Evolutionary conservation across 64 coral and sea anemone genomes (phyloP).

Genomic region (Montipora foliosa): DNA sequence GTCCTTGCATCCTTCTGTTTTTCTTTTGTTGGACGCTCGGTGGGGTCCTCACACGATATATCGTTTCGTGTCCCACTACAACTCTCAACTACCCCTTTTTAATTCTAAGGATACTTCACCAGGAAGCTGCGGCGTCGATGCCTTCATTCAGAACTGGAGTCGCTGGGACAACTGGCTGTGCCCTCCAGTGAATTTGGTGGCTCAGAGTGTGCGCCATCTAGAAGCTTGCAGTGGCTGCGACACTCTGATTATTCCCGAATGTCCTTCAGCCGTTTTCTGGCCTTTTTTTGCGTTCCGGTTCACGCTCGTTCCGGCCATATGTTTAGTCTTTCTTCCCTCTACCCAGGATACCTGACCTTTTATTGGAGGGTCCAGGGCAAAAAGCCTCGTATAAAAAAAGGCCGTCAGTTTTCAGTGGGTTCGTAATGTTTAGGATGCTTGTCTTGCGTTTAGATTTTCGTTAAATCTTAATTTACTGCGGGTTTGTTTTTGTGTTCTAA

Average conservation of each 20-base stretch:
- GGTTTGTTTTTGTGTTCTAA: too few relatives aligned
- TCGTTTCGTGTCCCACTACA: too few relatives aligned
- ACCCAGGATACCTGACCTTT: neutral
- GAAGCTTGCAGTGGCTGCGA: neutral
- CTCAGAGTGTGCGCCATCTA: neutral
- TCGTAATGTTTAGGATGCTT: neutral
- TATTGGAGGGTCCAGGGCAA: neutral
- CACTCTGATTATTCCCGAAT: neutral
- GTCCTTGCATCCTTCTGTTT: too few relatives aligned
- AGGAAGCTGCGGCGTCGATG: conserved; percentile 44
- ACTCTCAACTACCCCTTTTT: too few relatives aligned
- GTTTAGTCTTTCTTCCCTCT: neutral
- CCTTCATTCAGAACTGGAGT: conserved; percentile 49
- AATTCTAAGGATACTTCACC: neutral
- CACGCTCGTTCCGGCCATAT: neutral
- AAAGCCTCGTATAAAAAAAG: neutral
- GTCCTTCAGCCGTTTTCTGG: neutral
- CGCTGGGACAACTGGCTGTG: conserved; percentile 57
- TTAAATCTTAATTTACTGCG: neutral
- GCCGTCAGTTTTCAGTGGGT: neutral
- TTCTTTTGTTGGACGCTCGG: too few relatives aligned
- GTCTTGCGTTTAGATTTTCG: neutral
- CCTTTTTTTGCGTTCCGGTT: neutral
- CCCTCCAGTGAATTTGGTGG: conserved; percentile 50
- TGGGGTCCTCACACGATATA: too few relatives aligned